These are phyloP conservation scores for Xyliphius kryptos DNA, from an alignment of 2,113 vertebrate genomes.

Conservation along the genomic window DNA sequence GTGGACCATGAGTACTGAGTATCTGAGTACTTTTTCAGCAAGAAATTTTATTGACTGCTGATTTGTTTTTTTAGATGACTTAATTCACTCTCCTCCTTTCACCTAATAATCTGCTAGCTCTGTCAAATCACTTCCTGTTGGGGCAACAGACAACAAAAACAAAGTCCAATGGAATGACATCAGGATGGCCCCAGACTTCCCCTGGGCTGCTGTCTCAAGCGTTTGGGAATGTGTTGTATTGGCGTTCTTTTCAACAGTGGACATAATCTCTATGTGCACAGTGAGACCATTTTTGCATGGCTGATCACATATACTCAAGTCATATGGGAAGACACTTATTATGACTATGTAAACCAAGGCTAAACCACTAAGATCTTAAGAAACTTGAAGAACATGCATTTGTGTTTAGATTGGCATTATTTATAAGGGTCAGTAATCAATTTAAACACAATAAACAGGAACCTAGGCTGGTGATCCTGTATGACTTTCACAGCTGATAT, in stretches of 20 bases:
- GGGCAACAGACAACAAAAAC: slow-evolving; percentile 40
- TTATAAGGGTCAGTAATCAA: too few species aligned
- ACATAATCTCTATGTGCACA: slow-evolving; percentile 63
- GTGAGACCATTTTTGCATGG: slow-evolving; percentile 33
- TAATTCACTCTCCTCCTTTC: slow-evolving; percentile 43
- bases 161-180: slow-evolving; percentile 63
- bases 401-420: too few species aligned
- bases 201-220: slow-evolving; percentile 51
- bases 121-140: slow-evolving; percentile 61
- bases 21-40: too few species aligned
- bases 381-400: neutral
- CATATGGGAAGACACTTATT: slow-evolving; percentile 4
- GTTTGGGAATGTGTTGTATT: slow-evolving; percentile 65
- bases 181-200: slow-evolving; percentile 47
- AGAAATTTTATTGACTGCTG: neutral
- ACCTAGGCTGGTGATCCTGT: too few species aligned
- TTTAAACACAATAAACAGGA: too few species aligned
- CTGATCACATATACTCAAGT: slow-evolving; percentile 32
- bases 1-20: too few species aligned
- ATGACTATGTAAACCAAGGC: neutral
- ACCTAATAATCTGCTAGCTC: slow-evolving; percentile 48
- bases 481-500: too few species aligned
- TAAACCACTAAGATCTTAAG: slow-evolving; percentile 15
- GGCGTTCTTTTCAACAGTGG: slow-evolving; percentile 57
- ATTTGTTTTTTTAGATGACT: slow-evolving; percentile 49